These are phyloP conservation scores for Megaustenia siamemsis DNA, from an alignment of 2,888 invertebrate genomes.

Conservation along the genomic window DNA sequence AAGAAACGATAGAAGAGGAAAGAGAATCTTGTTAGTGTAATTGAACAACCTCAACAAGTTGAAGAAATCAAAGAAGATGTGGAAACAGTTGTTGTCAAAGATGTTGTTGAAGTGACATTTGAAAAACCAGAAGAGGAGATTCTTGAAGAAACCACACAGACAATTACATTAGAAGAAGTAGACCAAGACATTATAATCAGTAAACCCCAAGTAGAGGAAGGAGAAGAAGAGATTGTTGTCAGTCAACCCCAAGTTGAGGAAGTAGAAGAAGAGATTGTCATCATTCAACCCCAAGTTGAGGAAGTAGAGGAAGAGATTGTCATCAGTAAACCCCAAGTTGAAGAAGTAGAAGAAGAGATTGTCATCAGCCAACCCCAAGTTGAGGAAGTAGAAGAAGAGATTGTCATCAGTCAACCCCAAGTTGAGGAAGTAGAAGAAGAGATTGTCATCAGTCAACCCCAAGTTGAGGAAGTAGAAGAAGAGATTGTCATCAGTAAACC, in stretches of 20 bases:
- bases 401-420: slow-evolving; percentile 65
- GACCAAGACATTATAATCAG: slow-evolving; percentile 41
- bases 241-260: slow-evolving; percentile 81
- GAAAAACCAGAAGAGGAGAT: too few species aligned
- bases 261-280: slow-evolving; percentile 80
- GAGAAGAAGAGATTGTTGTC: slow-evolving; percentile 40
- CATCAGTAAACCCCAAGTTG: slow-evolving; percentile 77
- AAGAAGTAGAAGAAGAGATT: slow-evolving; percentile 82
- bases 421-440: slow-evolving; percentile 53
- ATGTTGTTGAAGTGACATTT: slow-evolving; percentile 41
- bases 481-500: slow-evolving; percentile 49
- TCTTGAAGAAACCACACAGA: too few species aligned
- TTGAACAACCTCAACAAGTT: too few species aligned
- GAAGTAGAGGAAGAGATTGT: slow-evolving; percentile 57
- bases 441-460: slow-evolving; percentile 38
- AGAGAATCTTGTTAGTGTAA: too few species aligned
- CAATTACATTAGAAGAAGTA: too few species aligned
- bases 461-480: slow-evolving; percentile 43
- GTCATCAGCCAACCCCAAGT: slow-evolving; percentile 67
- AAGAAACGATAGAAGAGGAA: too few species aligned
- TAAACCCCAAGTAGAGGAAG: slow-evolving; percentile 55
- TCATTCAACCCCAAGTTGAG: slow-evolving; percentile 37
- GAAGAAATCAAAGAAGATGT: too few species aligned
- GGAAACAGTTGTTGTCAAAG: too few species aligned
- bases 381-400: slow-evolving; percentile 69